Evolutionary conservation across 2,888 invertebrate species (phyloP), one percentile per base, ranked within the genome.

Genomic region (Ommatoiulus sabulosus): DNA sequence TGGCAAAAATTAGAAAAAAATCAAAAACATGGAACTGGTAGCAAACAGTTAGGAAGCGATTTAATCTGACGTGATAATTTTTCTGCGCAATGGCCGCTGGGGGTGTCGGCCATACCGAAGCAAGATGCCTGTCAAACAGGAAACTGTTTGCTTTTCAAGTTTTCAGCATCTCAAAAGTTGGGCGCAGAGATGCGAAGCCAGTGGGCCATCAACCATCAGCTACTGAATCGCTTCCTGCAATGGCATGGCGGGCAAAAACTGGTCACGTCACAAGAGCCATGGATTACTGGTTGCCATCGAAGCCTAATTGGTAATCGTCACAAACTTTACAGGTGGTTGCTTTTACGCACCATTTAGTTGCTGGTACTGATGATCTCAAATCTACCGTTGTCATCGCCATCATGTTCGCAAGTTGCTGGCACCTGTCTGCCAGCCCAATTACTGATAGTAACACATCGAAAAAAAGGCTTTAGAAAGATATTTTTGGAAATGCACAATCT

Each of bases 311-410:
- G 35, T 12, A 80, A 10, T 35, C 80, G 24, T 80, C 24, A 12
- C 20, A 10, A 80, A 80, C 20, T 24, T 80, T 80, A 10, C 80
- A 80, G 35, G 80, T 80, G 80, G 24, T 24, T 80, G 80, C 0
- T 35, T 80, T 35, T 35, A 80, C 3, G 80, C 24, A 80, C 80
- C 80, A 35, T 35, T 80, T 80, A 80, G 35, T 8, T 80, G 24
- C 80, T 80, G 80, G 80, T 80, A 80, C 80, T 80, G 80, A 35
- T 80, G 35, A 80, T 80, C 24, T 80, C 80, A 80, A 80, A 80
- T 80, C 24, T 35, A 35, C 80, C 63, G 63, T 80, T 80, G 80
- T 80, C 35, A 80, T 80, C n/a, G 8, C 24, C 80, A 24, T 80
- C 35, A 80, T 35, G 80, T 12, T 80, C 35, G 20, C 80, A 12